Base-by-base conservation (phyloP, 1,140 invertebrate species). In the Hydropsyche tenuis region DNA sequence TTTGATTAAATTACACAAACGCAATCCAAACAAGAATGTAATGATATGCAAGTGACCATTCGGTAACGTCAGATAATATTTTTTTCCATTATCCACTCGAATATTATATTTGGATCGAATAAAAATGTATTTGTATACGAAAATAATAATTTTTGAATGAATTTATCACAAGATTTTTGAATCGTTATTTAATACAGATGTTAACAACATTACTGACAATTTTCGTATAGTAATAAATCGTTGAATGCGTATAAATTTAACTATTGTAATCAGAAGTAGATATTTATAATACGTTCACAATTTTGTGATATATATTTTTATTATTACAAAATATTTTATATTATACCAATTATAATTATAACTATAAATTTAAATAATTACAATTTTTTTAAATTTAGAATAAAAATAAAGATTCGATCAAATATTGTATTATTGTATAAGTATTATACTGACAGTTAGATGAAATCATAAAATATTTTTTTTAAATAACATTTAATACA, bases 101-200 rank as follows among this genome's bases (percentile, higher is more conserved):
- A 4, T 37, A 9, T 9, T 9, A 37, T 37, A 4, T 37, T 37
- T 37, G 30, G 30, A n/a, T n/a, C n/a, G n/a, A n/a, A n/a, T n/a
- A n/a, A n/a, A n/a, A n/a, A n/a, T n/a, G n/a, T 9, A 48, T 48
- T 48, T 16, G 2, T 48, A 48, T 48, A 48, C 2, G 45, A 14
- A 48, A 6, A 7, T 37, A 4, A 37, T 37, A 37, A 37, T 4
- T 37, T 37, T 37, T 37, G 30, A 37, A 37, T 37, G 9, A 37
- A 37, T 37, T 37, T 37, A 37, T 37, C n/a, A n/a, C n/a, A n/a
- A n/a, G n/a, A n/a, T n/a, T n/a, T n/a, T n/a, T n/a, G n/a, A n/a
- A 37, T 37, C 9, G 30, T 3, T 4, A 53, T 53, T 53, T 53
- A 53, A 53, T 53, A 20, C 48, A 53, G 48, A 53, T 53, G 48